Base-by-base conservation (phyloP, 2,797 vertebrate genomes). In the Coccyzus lansbergi region DNA sequence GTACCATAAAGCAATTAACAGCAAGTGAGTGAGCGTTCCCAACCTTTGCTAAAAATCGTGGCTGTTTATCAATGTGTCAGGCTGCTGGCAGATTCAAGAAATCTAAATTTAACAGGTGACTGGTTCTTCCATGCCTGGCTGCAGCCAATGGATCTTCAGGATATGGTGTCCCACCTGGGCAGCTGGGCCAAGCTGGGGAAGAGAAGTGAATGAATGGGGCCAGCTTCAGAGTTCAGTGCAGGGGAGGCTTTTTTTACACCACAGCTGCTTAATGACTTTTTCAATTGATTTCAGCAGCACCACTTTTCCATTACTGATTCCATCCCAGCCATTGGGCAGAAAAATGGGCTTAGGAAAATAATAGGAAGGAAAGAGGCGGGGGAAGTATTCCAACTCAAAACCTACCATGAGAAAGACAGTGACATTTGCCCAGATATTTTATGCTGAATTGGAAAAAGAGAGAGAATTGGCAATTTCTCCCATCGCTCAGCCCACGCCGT, bases 41-140 rank as follows among this genome's bases (percentile, higher is more conserved):
- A 97, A 93, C 90, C 95, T 97, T 95, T 95, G 83, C 92, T 95
- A 79, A 95, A 96, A 98, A 95, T 42, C n/a, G 60, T 6, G 67
- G 94, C 95, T 98, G 97, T 98, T 98, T 97, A 93, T 98, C 98
- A 98, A 95, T 93, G 93, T 98, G 98, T 96, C 98, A 97, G 96
- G 92, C 95, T 88, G 86, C 88, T 98, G 98, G 97, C 97, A 97
- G 94, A 97, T 91, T 98, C 96, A 97, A 97, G 97, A 98, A 98
- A 98, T 97, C 98, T 98, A 96, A 97, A 98, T 98, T 98, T 97
- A 97, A 97, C 96, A 97, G 97, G 96, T 90, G 95, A 95, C 87
- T 96, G 95, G 78, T 92, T 97, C 70, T 42, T 97, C 89, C 71
- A 86, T 40, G 94, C 90, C 83, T 95, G 95, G 94, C 77, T 97